Conservation (phyloP, 1,140 invertebrate species). For the Penaeus indicus region DNA sequence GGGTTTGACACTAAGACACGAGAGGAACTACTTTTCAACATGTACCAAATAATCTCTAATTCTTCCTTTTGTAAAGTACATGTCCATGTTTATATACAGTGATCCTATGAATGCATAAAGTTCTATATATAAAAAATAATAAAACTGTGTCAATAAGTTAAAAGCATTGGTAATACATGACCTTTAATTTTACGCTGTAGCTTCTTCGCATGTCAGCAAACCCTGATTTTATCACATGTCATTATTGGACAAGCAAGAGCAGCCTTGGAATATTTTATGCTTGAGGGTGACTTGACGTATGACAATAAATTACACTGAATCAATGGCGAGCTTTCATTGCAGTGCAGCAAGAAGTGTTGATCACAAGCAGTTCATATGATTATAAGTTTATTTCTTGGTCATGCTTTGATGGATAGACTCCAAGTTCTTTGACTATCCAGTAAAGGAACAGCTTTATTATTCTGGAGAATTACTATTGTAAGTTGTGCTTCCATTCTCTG, state of each 20-base stretch:
- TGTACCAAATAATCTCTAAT: neutral
- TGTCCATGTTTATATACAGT: neutral
- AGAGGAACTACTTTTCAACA: conserved; percentile 25
- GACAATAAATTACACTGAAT: neutral
- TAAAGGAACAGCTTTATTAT: neutral
- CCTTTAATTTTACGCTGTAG: too few species aligned
- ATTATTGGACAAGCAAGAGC: conserved; percentile 33
- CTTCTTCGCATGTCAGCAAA: conserved; percentile 16
- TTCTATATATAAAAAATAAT: too few species aligned
- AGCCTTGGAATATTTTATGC: conserved; percentile 29
- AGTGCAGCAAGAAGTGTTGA: conserved; percentile 7
- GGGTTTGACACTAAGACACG: neutral
- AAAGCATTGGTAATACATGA: too few species aligned
- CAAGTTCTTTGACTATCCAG: conserved; percentile 12
- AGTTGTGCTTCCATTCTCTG: conserved; percentile 33
- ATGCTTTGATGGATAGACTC: conserved; percentile 8
- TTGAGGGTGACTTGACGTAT: conserved; percentile 17
- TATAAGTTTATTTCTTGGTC: neutral
- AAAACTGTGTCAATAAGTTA: too few species aligned
- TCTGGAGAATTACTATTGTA: conserved; percentile 22
- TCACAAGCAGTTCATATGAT: conserved; percentile 26
- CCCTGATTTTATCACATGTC: neutral
- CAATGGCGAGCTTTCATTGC: conserved; percentile 8
- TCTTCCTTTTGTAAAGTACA: neutral
- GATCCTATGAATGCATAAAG: too few species aligned